These are phyloP conservation scores for Stichodactyla helianthus DNA, from an alignment of 64 coral and sea anemone genomes.

Conservation along the genomic window DNA sequence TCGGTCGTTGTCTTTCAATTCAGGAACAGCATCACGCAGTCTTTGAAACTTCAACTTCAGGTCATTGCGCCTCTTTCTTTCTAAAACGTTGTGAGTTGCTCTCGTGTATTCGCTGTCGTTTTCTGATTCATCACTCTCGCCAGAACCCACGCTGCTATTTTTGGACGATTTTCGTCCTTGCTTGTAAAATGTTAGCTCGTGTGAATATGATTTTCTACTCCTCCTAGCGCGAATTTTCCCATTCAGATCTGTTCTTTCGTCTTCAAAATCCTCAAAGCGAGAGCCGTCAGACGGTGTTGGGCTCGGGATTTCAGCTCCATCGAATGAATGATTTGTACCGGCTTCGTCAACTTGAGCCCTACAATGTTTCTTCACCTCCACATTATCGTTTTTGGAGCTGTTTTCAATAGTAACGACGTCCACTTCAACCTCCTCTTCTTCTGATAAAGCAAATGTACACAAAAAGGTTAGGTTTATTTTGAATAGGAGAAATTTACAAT, in stretches of 20 bases:
- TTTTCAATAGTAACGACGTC: slow-evolving; percentile 96
- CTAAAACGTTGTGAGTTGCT: slow-evolving; percentile 93
- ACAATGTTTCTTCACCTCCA: slow-evolving; percentile 9
- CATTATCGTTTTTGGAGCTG: slow-evolving; percentile 55
- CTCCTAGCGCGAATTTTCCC: slow-evolving; percentile 68
- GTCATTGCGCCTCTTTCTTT: slow-evolving; percentile 93
- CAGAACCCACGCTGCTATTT: slow-evolving; percentile 52
- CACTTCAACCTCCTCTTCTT: slow-evolving; percentile 89
- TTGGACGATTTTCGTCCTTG: slow-evolving; percentile 63
- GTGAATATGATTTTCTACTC: slow-evolving; percentile 47
- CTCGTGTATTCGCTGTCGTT: slow-evolving; percentile 91
- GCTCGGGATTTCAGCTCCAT: slow-evolving; percentile 23
- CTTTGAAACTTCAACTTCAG: slow-evolving; percentile 95
- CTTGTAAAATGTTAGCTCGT: slow-evolving; percentile 51
- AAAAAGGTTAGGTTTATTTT: background rate
- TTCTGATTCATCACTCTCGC: slow-evolving; percentile 89
- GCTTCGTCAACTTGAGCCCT: background rate
- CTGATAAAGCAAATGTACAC: slow-evolving; percentile 56
- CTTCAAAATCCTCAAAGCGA: slow-evolving; percentile 41
- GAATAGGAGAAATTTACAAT: background rate
- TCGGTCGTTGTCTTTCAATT: slow-evolving; percentile 91
- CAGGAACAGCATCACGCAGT: slow-evolving; percentile 86
- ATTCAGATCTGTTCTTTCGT: slow-evolving; percentile 70
- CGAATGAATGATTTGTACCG: background rate
- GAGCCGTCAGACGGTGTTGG: slow-evolving; percentile 40